Base-by-base conservation (phyloP, 1,140 invertebrate species). In the Asbolus verrucosus region DNA sequence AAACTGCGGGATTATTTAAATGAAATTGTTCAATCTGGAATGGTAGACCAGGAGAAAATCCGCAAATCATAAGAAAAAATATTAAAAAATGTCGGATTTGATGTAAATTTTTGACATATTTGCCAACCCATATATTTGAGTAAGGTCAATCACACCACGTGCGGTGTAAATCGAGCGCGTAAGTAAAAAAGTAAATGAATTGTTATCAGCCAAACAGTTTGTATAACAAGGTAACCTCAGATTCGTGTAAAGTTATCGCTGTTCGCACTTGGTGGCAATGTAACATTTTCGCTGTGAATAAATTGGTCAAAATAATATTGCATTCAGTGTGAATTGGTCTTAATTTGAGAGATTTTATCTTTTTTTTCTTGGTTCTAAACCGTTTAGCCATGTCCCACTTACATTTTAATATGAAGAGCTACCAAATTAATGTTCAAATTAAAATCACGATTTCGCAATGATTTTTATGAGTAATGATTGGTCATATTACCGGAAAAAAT, bases 371-470 rank as follows among this genome's bases (percentile, higher is more conserved):
- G 11, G 33, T 36, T 36, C 33, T 36, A 36, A 36, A 36, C 11
- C 33, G 43, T 50, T 21, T 50, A 50, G 43, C 43, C 43, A 50
- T 50, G 43, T 50, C 43, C 43, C 43, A 50, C 43, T 50, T 50
- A 50, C 43, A 50, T 50, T 50, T 50, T 50, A 50, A 50, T 50
- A 16, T 16, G 41, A 18, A 46, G 41, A 21, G 16, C 19, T 11
- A 18, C 16, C 16, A 21, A 50, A 13, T 50, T n/a, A 4, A n/a
- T 6, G 11, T 11, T n/a, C 2, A 36, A 36, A 36, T 6, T 11
- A 36, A 36, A 36, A 8, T n/a, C 2, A 36, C 2, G 11, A n/a
- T 11, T n/a, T 36, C 5, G 33, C 33, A 36, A 36, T 11, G 11
- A 36, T 36, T 36, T 36, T 3, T 3, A 11, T 3, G 33, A 36